phyloP scores from a whole-genome alignment of 2,797 vertebrate genomes.

The Lepus oiostolus region DNA sequence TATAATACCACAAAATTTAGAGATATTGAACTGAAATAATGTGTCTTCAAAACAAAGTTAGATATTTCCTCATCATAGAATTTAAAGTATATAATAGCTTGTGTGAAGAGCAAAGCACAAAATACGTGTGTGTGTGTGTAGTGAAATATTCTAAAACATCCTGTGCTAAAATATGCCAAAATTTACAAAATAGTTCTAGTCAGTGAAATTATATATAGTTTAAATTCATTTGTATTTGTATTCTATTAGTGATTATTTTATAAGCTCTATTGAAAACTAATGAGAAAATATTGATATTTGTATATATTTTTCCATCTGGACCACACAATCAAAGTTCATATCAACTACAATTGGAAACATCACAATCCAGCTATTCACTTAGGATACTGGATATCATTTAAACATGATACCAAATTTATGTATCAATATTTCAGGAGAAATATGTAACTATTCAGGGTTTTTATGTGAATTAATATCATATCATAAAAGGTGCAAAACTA shows the following conservation, averaged over 20 bases:
- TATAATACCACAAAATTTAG: not conserved
- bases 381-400: not conserved
- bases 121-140: not conserved
- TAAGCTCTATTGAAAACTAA: not conserved
- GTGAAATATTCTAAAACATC: not conserved
- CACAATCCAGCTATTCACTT: not conserved
- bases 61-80: not conserved
- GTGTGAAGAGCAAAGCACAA: not conserved
- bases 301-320: not conserved
- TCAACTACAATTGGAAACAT: not conserved
- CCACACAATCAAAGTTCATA: not conserved
- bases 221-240: not conserved
- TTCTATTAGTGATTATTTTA: not conserved
- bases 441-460: not conserved
- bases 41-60: not conserved
- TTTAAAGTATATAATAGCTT: not conserved
- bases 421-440: not conserved
- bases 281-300: constrained; percentile 5
- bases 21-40: not conserved
- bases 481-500: not conserved
- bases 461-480: not conserved
- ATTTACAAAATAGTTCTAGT: not conserved
- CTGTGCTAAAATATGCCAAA: not conserved
- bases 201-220: not conserved
- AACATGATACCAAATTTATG: not conserved